Base-by-base conservation (phyloP, 1,140 invertebrate species). In the Hyphantria cunea region DNA sequence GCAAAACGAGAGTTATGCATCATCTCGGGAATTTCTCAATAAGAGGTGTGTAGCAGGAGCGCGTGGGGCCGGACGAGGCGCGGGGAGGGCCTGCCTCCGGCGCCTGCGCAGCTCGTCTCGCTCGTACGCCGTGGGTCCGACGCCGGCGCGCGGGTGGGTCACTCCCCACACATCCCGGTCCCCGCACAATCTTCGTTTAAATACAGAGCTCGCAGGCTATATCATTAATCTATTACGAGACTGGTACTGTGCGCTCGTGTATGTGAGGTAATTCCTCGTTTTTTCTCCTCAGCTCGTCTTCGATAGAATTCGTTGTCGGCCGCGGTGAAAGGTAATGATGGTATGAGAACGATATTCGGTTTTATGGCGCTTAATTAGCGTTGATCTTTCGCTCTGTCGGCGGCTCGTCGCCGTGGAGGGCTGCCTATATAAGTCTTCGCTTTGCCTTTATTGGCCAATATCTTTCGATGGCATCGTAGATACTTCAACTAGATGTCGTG, bases 21-120 rank as follows among this genome's bases (percentile, higher is more conserved):
- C 83, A 85, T 85, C 78, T 87, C 70, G 84, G 72, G 86, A 89
- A 89, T 89, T 89, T 89, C 86, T 89, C 86, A 89, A 89, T 89
- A 89, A 89, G 82, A 74, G 66, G 78, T 77, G 78, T 69, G 80
- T 44, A 44, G 41, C n/a, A 44, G 41, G 12, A 44, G 41, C 77
- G 78, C 78, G 85, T 86, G 84, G 83, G 84, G 84, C 80, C 84
- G 76, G 80, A 77, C 80, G 73, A 80, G 83, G 83, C 82, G 83
- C 84, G 86, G 84, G 78, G 86, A 77, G 78, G 69, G 63, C 9
- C 84, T 68, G 58, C 70, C 75, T 68, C 80, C 84, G 86, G 82
- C 86, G 84, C 84, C 84, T 84, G 74, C 70, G 80, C 78, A 78
- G 33, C 64, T n/a, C 72, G 72, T 84, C 82, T 54, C 72, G 49